Percentiles rank a stretch among this genome's conserved stretches.
phyloP scores from a whole-genome alignment of 37 sponge, comb jelly and placozoan genomes.

The Oopsacas minuta region DNA sequence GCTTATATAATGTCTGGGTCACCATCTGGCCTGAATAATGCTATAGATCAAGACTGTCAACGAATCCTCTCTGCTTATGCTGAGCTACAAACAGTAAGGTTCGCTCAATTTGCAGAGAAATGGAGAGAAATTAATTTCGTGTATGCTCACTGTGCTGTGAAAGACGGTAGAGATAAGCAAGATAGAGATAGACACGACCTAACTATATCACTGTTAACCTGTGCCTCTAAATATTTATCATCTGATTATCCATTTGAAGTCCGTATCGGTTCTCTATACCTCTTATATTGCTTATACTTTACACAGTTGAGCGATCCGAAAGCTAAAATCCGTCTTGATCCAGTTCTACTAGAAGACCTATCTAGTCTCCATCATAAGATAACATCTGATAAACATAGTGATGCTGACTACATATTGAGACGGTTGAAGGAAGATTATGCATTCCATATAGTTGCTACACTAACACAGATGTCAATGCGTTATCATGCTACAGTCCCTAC shows the following conservation, averaged over 20 bases:
- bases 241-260: neutral
- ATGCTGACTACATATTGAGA: neutral
- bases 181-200: constrained; percentile 6
- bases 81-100: neutral
- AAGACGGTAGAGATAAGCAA: neutral
- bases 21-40: neutral
- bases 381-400: neutral
- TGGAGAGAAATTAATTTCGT: neutral
- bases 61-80: neutral
- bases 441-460: constrained; percentile 1
- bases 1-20: neutral
- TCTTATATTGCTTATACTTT: neutral
- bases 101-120: neutral
- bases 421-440: neutral
- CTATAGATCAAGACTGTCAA: constrained; percentile 5
- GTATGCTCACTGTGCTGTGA: neutral
- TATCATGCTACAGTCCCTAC: constrained; percentile 13
- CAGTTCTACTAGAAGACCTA: neutral
- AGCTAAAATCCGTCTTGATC: constrained; percentile 1
- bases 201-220: neutral
- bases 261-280: neutral
- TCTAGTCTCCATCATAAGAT: neutral
- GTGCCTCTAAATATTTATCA: constrained; percentile 5
- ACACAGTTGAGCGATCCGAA: constrained; percentile 16
- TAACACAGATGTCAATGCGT: neutral